Base-by-base conservation (phyloP, 23 tunicate genomes). In the Aplidium turbinatum region DNA sequence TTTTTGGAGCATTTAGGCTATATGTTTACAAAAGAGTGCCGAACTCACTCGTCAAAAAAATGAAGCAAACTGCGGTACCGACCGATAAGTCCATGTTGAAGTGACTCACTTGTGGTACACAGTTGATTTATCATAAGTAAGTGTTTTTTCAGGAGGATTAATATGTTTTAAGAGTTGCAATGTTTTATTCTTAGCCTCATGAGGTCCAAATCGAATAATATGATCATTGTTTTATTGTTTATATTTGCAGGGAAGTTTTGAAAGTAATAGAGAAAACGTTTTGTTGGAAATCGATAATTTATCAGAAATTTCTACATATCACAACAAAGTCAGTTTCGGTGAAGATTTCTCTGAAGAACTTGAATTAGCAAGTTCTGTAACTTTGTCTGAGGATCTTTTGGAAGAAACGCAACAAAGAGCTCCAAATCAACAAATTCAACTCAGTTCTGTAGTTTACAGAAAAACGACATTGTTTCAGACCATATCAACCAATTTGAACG, bases 371-470 rank as follows among this genome's bases (percentile, higher is more conserved):
- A 80, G 77, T 47, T 47, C 61, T 18, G 57, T 66, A 1, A 42
- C 45, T 40, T 36, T 87, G 39, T 73, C 85, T 19, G 1, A 53
- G 9, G 34, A 27, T 4, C 60, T 87, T 2, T 30, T 87, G 0
- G 6, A 64, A 1, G 94, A 87, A 79, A 72, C 94, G 25, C 38
- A 29, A n/a, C 42, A 45, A 30, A 56, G 0, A 57, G 7, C 48
- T 6, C 33, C 39, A 13, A 46, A 1, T 4, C 32, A 72, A 19
- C 28, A 69, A 36, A 32, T 88, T 3, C 87, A 88, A 57, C 32
- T 81, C 31, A 68, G 56, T 50, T 57, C 87, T 0, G 78, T 88
- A 19, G 0, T 88, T 0, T 88, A 81, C 74, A 48, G 79, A 40
- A 76, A 62, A 40, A 48, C 82, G 26, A 13, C 73, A 4, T 57